phyloP scores from a whole-genome alignment of 2,888 invertebrate genomes.

The Heliconius aoede region DNA sequence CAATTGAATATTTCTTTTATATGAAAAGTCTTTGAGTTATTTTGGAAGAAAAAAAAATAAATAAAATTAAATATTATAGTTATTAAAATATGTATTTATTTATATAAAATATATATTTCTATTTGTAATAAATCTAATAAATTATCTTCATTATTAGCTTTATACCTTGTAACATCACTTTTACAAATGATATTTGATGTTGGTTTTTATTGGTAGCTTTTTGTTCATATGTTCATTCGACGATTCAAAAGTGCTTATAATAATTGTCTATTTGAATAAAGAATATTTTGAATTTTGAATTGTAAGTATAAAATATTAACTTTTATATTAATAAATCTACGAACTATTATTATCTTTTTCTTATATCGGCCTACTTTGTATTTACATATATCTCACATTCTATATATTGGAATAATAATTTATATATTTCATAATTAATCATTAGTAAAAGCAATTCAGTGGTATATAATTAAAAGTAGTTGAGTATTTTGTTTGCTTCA shows the following conservation, averaged over 20 bases:
- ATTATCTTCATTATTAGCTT: too few relatives aligned
- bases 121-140: too few relatives aligned
- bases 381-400: background rate
- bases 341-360: background rate
- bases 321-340: background rate
- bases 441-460: background rate
- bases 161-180: too few relatives aligned
- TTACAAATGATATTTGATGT: too few relatives aligned
- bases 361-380: background rate
- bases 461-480: background rate
- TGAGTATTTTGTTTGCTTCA: slow-evolving; percentile 2
- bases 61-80: background rate
- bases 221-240: too few relatives aligned
- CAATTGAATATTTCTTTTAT: background rate
- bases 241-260: too few relatives aligned
- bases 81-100: too few relatives aligned
- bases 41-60: background rate
- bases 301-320: background rate
- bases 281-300: too few relatives aligned
- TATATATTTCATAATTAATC: background rate
- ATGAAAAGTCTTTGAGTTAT: background rate
- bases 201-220: too few relatives aligned
- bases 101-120: too few relatives aligned
- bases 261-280: too few relatives aligned
- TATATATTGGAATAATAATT: background rate